Conservation (phyloP, 2,888 invertebrate genomes). For the Hanleya hanleyi region DNA sequence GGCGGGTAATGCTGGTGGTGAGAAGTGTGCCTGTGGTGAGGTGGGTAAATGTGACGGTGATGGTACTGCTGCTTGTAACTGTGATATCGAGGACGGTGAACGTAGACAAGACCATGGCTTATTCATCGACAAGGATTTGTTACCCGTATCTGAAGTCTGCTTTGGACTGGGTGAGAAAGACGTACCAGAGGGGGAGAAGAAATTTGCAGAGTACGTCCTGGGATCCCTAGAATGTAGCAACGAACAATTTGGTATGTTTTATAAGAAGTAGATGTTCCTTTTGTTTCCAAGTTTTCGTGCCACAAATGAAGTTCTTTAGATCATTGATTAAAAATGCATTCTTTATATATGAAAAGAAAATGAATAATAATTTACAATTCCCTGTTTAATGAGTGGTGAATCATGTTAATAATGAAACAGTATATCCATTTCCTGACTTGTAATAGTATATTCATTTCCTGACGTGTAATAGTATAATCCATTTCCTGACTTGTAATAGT, state of each 20-base stretch:
- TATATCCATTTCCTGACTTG: no score
- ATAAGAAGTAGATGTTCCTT: no score
- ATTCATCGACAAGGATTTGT: not conserved
- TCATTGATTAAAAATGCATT: no score
- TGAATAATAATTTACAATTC: no score
- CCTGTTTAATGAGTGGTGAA: no score
- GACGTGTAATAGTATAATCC: no score
- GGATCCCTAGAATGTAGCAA: constrained; percentile 1
- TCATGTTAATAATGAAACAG: no score
- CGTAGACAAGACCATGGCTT: not conserved
- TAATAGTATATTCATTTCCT: no score
- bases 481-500: no score
- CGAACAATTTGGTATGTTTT: constrained; percentile 3
- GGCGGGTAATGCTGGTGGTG: constrained; percentile 6
- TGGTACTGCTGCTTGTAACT: constrained; percentile 1
- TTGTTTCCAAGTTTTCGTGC: no score
- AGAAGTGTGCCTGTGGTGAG: constrained; percentile 5
- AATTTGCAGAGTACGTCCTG: constrained; percentile 2
- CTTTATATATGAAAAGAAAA: no score
- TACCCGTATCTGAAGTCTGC: not conserved
- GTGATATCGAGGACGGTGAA: not conserved
- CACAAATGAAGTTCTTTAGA: no score
- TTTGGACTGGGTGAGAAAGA: not conserved
- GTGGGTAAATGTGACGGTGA: not conserved
- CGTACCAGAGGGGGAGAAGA: not conserved